A percentile compares a stretch with the other conserved stretches of the same genome.
These are phyloP conservation scores for Amiota minor DNA, from an alignment of 2,888 invertebrate genomes.

Conservation along the genomic window DNA sequence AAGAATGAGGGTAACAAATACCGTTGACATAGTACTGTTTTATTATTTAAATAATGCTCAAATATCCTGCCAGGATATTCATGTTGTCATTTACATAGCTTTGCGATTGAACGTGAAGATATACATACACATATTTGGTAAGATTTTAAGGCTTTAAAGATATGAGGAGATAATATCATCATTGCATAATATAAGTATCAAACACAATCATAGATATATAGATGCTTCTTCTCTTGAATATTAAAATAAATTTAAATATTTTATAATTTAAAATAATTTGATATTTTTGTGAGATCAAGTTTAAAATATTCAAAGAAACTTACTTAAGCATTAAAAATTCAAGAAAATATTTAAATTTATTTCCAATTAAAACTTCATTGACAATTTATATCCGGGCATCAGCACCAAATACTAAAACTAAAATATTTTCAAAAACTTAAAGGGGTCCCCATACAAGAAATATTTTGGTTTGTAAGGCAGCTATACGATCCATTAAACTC, in stretches of 20 bases:
- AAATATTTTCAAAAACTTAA: too few relatives aligned
- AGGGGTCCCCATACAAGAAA: rapidly evolving
- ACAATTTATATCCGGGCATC: too few relatives aligned
- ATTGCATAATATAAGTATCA: too few relatives aligned
- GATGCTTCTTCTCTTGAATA: background rate
- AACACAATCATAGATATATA: too few relatives aligned
- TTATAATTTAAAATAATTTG: background rate
- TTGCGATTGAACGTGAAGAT: background rate
- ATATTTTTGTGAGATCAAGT: background rate
- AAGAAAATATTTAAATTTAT: too few relatives aligned
- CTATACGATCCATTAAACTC: too few relatives aligned
- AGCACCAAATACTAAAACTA: too few relatives aligned
- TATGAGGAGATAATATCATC: background rate
- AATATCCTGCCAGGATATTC: constrained; percentile 20
- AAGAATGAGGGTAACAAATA: background rate
- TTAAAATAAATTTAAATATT: background rate
- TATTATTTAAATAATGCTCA: constrained; percentile 23
- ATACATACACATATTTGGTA: background rate
- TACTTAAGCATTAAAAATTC: too few relatives aligned
- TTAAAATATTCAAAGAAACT: too few relatives aligned
- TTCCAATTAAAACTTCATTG: too few relatives aligned
- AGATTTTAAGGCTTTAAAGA: background rate
- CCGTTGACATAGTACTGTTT: constrained; percentile 26
- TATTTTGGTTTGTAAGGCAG: too few relatives aligned
- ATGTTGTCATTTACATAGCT: constrained; percentile 22